Conservation (phyloP, 2,113 vertebrate genomes). For the Euleptes europaea region DNA sequence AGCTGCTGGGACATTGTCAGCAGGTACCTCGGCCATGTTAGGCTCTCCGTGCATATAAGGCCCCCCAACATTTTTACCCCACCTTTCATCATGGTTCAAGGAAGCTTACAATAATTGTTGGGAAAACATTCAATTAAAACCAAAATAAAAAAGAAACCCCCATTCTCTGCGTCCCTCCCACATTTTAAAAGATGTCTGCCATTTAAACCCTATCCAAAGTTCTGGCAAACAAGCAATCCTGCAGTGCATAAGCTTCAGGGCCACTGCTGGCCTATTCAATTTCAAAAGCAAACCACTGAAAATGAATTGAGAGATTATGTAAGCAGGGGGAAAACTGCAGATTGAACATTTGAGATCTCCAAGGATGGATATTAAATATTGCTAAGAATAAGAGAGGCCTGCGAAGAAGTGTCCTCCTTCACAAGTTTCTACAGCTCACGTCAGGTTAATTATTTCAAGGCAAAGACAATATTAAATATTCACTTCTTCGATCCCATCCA, state of each 20-base stretch:
- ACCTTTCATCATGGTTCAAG: too few relatives aligned
- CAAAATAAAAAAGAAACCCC: too few relatives aligned
- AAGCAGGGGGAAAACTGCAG: neutral
- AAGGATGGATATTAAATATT: slow-evolving; percentile 11
- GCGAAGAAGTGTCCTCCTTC: neutral
- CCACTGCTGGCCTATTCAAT: neutral
- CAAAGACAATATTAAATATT: slow-evolving; percentile 31
- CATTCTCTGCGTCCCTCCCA: too few relatives aligned
- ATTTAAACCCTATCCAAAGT: too few relatives aligned
- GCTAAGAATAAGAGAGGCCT: slow-evolving; percentile 7
- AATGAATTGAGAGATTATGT: neutral
- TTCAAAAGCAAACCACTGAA: neutral
- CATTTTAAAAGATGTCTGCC: neutral
- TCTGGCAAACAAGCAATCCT: too few relatives aligned
- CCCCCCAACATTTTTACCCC: neutral
- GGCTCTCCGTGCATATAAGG: neutral
- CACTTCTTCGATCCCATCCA: slow-evolving; percentile 37
- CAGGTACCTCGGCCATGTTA: too few relatives aligned
- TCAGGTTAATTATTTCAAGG: slow-evolving; percentile 26
- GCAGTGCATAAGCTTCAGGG: too few relatives aligned
- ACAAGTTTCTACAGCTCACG: slow-evolving; percentile 17
- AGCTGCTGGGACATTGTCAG: too few relatives aligned
- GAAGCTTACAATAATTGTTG: too few relatives aligned
- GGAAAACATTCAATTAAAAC: too few relatives aligned
- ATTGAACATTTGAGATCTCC: neutral